Conservation (phyloP, 2,888 invertebrate genomes). For the Galeruca laticollis region DNA sequence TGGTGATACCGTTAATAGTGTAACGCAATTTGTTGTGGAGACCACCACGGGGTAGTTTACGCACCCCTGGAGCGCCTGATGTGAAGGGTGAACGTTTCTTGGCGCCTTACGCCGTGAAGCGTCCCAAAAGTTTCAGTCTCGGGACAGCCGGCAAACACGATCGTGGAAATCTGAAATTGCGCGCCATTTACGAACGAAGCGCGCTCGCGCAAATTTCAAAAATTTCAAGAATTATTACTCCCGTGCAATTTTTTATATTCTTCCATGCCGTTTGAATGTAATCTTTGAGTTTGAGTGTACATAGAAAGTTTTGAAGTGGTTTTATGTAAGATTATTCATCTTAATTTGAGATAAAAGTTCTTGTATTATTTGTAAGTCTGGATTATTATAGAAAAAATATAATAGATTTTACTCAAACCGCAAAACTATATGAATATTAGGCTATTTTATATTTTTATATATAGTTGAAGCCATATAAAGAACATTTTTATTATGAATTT, state of each 20-base stretch:
- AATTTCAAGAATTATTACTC: background rate
- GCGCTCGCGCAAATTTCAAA: slow-evolving; percentile 31
- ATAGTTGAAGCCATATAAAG: no score
- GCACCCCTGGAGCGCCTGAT: slow-evolving; percentile 57
- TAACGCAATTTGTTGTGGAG: slow-evolving; percentile 41
- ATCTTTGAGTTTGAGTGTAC: slow-evolving; percentile 47
- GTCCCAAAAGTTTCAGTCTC: slow-evolving; percentile 55
- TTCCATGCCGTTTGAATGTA: slow-evolving; percentile 43
- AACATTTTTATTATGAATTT: no score
- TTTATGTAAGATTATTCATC: slow-evolving; percentile 48
- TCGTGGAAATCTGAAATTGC: slow-evolving; percentile 46
- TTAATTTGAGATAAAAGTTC: background rate
- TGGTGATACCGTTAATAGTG: slow-evolving; percentile 14
- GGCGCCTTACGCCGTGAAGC: slow-evolving; percentile 48
- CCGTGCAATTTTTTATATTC: slow-evolving; percentile 37
- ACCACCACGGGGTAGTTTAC: slow-evolving; percentile 49
- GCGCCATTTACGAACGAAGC: slow-evolving; percentile 21
- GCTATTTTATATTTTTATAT: no score
- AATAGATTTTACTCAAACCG: no score
- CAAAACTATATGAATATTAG: no score
- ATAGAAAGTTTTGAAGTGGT: slow-evolving; percentile 50
- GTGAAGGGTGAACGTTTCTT: slow-evolving; percentile 60
- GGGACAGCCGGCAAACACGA: slow-evolving; percentile 53
- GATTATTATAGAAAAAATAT: no score
- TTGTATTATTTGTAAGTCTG: no score